These are phyloP conservation scores for Thumatha senex DNA, from an alignment of 2,888 invertebrate species.

Conservation along the genomic window DNA sequence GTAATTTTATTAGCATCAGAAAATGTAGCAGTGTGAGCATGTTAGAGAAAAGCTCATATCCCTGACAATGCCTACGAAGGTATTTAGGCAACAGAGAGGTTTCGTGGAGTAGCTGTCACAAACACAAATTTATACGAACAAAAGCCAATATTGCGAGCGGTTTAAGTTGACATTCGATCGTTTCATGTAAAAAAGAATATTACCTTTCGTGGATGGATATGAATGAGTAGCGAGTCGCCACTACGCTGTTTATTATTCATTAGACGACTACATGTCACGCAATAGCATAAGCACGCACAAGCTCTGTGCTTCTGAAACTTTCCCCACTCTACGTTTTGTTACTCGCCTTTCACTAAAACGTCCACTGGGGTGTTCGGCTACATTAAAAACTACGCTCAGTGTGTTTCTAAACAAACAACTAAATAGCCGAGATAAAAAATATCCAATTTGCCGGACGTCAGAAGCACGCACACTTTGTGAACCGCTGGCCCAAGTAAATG, in stretches of 20 bases:
- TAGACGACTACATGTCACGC: slow-evolving; percentile 79
- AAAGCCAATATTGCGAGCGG: slow-evolving; percentile 56
- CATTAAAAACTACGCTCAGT: slow-evolving; percentile 17
- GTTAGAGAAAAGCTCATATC: slow-evolving; percentile 32
- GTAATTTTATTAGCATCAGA: slow-evolving; percentile 57
- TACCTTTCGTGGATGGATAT: slow-evolving; percentile 74
- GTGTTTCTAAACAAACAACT: slow-evolving; percentile 14
- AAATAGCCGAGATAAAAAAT: slow-evolving; percentile 34
- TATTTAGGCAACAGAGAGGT: slow-evolving; percentile 45
- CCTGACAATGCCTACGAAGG: slow-evolving; percentile 19
- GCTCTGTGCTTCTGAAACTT: slow-evolving; percentile 72
- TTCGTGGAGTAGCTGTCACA: slow-evolving; percentile 28
- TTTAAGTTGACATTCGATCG: slow-evolving; percentile 65
- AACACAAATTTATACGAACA: slow-evolving; percentile 50
- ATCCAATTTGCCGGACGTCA: slow-evolving; percentile 53
- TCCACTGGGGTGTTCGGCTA: slow-evolving; percentile 22
- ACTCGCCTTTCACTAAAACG: slow-evolving; percentile 31
- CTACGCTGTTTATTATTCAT: slow-evolving; percentile 80
- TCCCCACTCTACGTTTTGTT: slow-evolving; percentile 48
- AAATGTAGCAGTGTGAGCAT: slow-evolving; percentile 43
- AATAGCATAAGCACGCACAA: slow-evolving; percentile 73
- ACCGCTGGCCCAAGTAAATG: slow-evolving; percentile 50
- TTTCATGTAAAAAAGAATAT: slow-evolving; percentile 71
- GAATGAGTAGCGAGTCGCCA: slow-evolving; percentile 77
- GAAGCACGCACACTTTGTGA: slow-evolving; percentile 52